Evolutionary conservation across 2,797 vertebrate species (phyloP), one percentile per base, ranked within the genome.

Genomic region (Glossophaga mutica): DNA sequence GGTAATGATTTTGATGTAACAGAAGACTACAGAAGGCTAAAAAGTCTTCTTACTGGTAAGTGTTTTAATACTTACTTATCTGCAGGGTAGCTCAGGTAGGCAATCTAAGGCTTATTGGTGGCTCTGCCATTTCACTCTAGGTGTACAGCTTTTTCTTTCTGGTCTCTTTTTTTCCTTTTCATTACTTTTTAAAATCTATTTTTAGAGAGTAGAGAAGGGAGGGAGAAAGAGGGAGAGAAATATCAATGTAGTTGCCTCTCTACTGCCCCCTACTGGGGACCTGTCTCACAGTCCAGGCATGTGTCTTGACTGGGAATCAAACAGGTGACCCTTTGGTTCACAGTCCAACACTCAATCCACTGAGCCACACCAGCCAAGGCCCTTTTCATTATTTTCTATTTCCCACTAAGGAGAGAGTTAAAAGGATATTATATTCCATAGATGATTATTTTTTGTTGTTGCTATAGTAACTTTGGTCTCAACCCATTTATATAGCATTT

Each of bases 31-130:
- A 98, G 98, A 96, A 99, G 99, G 73, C 97, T 99, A 39, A 99
- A 99, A 98, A 99, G 96, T 97, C 98, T 99, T 59, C 97, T 99
- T 48, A 99, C 98, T 98, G 99, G 99, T 99, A 95, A 98, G 98
- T 96, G 62, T 74, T 67, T 89, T 91, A 70, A 83, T 79, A n/a
- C 39, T 90, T 79, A n/a, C 39, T 90, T 62, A 34, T 78, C 11
- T 44, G 1, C 32, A 67, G 8, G 14, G 11, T 32, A 52, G 14
- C 44, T 78, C 18, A 74, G 18, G 52, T 71, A 39, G 48, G 26
- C 52, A 81, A 3, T 84, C 37, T 70, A 67, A 91, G 26, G 32
- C 18, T 52, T 37, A 18, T 26, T 79, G 55, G 29, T 94, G 46
- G 39, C 37, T 15, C 29, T 90, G 34, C 34, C 34, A 55, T 16